These are phyloP conservation scores for Sesia apiformis DNA, from an alignment of 2,888 invertebrate species.

Conservation along the genomic window DNA sequence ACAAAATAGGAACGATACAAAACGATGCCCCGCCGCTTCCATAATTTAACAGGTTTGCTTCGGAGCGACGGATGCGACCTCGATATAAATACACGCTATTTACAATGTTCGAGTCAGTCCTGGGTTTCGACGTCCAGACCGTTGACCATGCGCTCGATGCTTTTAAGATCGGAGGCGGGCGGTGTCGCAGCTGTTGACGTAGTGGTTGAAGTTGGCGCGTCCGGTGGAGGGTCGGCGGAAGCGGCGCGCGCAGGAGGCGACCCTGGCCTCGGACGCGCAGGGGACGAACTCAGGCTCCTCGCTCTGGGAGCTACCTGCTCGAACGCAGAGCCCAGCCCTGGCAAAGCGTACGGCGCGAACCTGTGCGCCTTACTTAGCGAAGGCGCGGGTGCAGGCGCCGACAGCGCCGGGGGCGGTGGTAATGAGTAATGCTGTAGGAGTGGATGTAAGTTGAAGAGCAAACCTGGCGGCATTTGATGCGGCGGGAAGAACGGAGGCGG, in stretches of 20 bases:
- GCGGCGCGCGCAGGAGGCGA: slow-evolving; percentile 67
- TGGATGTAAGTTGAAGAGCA: slow-evolving; percentile 91
- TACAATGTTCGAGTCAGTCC: slow-evolving; percentile 63
- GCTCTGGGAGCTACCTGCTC: slow-evolving; percentile 90
- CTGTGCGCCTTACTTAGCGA: slow-evolving; percentile 79
- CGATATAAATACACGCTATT: slow-evolving; percentile 67
- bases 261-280: slow-evolving; percentile 55
- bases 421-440: slow-evolving; percentile 91
- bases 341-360: slow-evolving; percentile 92
- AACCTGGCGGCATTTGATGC: slow-evolving; percentile 85
- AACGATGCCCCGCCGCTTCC: slow-evolving; percentile 39
- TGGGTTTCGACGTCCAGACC: slow-evolving; percentile 90
- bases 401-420: slow-evolving; percentile 78
- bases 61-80: slow-evolving; percentile 22
- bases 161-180: slow-evolving; percentile 89
- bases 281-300: slow-evolving; percentile 77
- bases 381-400: slow-evolving; percentile 79
- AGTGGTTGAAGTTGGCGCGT: slow-evolving; percentile 69
- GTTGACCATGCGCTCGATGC: slow-evolving; percentile 98
- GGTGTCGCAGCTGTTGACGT: slow-evolving; percentile 69
- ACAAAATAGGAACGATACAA: slow-evolving; percentile 74
- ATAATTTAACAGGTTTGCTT: slow-evolving; percentile 6
- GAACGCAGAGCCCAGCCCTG: slow-evolving; percentile 87
- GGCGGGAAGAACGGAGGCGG: slow-evolving; percentile 84
- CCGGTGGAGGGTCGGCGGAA: slow-evolving; percentile 68